These are phyloP conservation scores for Anastrepha ludens DNA, from an alignment of 1,140 invertebrate species.

Conservation along the genomic window DNA sequence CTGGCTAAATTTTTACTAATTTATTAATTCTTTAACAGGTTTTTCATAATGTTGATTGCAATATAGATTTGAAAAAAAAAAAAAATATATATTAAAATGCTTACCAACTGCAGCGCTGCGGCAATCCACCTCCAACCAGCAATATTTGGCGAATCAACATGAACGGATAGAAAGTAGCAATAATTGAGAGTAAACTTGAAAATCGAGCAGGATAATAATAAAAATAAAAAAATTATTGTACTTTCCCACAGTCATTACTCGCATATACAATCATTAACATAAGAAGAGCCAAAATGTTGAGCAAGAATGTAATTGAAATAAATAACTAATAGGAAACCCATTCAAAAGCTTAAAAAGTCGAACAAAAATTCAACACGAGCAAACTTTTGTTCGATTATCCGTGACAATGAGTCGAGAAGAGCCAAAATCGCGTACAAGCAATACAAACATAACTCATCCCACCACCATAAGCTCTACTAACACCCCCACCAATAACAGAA, in stretches of 20 bases:
- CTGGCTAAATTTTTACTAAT: too few species aligned
- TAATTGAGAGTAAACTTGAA: too few species aligned
- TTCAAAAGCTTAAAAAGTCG: not conserved
- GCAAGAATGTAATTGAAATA: not conserved
- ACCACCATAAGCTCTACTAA: constrained; percentile 39
- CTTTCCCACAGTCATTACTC: too few species aligned
- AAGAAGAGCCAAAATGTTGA: not conserved
- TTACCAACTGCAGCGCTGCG: not conserved
- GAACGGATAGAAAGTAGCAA: too few species aligned
- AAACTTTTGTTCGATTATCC: not conserved
- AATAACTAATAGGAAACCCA: not conserved
- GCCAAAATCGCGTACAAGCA: constrained; percentile 47
- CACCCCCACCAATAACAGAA: not conserved
- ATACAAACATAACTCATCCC: constrained; percentile 12
- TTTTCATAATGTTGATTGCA: not conserved
- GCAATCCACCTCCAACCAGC: not conserved
- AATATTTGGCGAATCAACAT: not conserved
- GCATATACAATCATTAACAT: too few species aligned
- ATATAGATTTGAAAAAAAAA: not conserved
- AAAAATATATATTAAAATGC: constrained; percentile 18
- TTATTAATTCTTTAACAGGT: not conserved
- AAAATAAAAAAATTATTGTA: too few species aligned
- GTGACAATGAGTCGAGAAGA: constrained; percentile 47
- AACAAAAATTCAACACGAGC: not conserved
- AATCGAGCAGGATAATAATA: too few species aligned